Percentiles rank a stretch among this genome's conserved stretches.
Evolutionary conservation across 2,888 invertebrate genomes (phyloP).

Genomic region (Cenopis cana): DNA sequence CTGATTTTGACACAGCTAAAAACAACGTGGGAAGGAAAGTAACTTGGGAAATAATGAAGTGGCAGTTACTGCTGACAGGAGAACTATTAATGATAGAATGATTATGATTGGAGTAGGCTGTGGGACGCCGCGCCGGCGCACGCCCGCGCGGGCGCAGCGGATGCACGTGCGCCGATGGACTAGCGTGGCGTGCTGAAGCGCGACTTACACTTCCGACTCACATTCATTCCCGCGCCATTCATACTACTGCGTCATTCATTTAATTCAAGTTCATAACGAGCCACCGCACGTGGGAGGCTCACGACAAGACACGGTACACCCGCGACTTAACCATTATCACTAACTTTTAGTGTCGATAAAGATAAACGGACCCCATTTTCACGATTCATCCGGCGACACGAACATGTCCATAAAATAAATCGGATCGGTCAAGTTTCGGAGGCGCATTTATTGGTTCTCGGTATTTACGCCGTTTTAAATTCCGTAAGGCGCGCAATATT

Average conservation of each 20-base stretch:
- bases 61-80: background rate
- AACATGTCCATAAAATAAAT: slow-evolving; percentile 72
- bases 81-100: background rate
- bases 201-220: slow-evolving; percentile 79
- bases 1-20: slow-evolving; percentile 2
- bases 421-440: slow-evolving; percentile 64
- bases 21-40: background rate
- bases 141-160: slow-evolving; percentile 54
- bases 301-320: slow-evolving; percentile 64
- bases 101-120: slow-evolving; percentile 8
- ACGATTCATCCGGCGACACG: slow-evolving; percentile 55
- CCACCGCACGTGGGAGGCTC: slow-evolving; percentile 71
- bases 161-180: slow-evolving; percentile 72
- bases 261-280: slow-evolving; percentile 82
- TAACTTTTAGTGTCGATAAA: slow-evolving; percentile 66
- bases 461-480: slow-evolving; percentile 71
- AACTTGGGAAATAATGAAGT: background rate
- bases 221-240: slow-evolving; percentile 82
- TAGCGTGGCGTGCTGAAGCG: slow-evolving; percentile 77
- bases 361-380: slow-evolving; percentile 60
- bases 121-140: slow-evolving; percentile 7
- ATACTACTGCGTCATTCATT: slow-evolving; percentile 82
- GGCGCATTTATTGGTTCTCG: slow-evolving; percentile 72
- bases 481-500: slow-evolving; percentile 74
- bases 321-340: slow-evolving; percentile 58